Conservation (phyloP, 2,888 invertebrate species). For the Ischnus inquisitorius region DNA sequence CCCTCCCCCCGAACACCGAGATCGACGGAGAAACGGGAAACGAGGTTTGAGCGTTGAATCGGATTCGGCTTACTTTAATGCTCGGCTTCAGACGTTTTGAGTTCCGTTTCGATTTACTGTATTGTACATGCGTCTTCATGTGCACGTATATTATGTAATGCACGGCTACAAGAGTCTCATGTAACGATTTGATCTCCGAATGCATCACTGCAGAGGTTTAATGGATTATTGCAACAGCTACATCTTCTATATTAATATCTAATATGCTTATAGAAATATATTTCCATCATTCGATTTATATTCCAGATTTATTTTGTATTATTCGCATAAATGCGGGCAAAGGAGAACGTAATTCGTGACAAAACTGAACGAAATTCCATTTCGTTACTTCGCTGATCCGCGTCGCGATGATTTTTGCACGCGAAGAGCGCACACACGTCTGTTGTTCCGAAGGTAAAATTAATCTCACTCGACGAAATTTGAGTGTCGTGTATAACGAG, state of each 20-base stretch:
- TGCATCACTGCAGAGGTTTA: neutral
- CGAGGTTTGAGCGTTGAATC: constrained; percentile 68
- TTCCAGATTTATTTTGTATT: too few species aligned
- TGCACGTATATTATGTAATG: constrained; percentile 3
- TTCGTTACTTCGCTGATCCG: neutral
- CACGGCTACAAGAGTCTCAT: neutral
- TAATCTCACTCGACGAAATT: constrained; percentile 30
- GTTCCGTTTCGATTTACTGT: constrained; percentile 46
- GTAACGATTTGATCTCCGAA: constrained; percentile 26
- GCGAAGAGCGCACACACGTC: constrained; percentile 25
- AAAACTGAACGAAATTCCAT: neutral
- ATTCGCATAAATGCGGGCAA: neutral
- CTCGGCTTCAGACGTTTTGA: constrained; percentile 48
- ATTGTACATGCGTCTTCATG: constrained; percentile 4
- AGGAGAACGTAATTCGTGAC: neutral
- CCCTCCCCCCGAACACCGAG: constrained; percentile 61
- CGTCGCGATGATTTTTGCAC: neutral
- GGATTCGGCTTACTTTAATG: constrained; percentile 76
- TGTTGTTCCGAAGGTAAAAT: constrained; percentile 51
- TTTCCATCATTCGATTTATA: too few species aligned
- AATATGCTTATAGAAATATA: too few species aligned
- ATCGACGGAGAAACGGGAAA: neutral
- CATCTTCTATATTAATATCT: too few species aligned
- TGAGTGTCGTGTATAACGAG: neutral
- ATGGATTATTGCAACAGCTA: neutral